Percentiles rank a stretch among this genome's conserved stretches.
These are phyloP conservation scores for Tipula confusa DNA, from an alignment of 2,888 invertebrate species.

Conservation along the genomic window DNA sequence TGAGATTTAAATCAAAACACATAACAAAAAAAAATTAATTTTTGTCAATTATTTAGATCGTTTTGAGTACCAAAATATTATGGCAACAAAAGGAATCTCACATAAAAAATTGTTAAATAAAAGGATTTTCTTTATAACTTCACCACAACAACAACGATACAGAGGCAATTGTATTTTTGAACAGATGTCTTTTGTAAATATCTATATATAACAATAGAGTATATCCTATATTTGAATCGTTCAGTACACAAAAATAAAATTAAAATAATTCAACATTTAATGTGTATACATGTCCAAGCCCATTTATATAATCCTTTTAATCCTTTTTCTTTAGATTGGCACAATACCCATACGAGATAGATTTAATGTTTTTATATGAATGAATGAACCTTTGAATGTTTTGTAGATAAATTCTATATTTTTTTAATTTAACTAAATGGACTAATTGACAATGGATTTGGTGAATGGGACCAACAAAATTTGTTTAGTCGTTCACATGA, in stretches of 20 bases:
- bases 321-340: background rate
- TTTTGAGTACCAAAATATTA: background rate
- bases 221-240: conserved; percentile 8
- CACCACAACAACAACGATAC: background rate
- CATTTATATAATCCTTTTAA: conserved; percentile 9
- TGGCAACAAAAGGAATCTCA: background rate
- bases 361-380: background rate
- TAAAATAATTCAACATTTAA: background rate
- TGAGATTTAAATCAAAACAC: background rate
- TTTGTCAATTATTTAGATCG: conserved; percentile 1
- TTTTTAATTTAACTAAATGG: background rate
- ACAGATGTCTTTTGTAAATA: background rate
- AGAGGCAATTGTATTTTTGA: background rate
- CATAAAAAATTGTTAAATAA: background rate
- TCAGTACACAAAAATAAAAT: background rate
- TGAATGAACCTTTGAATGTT: background rate
- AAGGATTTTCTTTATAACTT: background rate
- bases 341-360: background rate
- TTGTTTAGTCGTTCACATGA: background rate
- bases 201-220: background rate
- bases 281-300: background rate
- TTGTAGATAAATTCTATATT: background rate
- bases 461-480: background rate
- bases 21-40: background rate
- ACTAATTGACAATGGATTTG: background rate